phyloP scores from a whole-genome alignment of 2,113 vertebrate species.

The Platysternon megacephalum region DNA sequence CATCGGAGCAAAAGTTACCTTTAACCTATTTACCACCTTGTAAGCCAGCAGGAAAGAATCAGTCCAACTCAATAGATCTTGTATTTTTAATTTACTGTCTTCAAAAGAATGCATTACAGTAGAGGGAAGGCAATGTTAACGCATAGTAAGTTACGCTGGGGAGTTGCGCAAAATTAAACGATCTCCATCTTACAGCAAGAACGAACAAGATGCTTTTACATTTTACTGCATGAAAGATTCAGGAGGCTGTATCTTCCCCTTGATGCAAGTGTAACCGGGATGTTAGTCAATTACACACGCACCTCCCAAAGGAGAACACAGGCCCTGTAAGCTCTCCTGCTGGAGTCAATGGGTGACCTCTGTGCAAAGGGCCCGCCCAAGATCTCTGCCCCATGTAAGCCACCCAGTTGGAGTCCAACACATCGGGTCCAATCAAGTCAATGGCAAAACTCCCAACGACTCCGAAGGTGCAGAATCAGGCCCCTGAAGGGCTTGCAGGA shows the following conservation, averaged over 20 bases:
- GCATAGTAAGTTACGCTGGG: not conserved
- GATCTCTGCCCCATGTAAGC: not conserved
- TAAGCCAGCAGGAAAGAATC: not conserved
- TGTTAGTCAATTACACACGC: not conserved
- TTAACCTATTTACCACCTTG: too few relatives aligned
- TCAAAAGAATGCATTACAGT: constrained; percentile 36
- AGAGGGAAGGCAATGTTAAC: not conserved
- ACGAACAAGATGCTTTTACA: not conserved
- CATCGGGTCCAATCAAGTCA: not conserved
- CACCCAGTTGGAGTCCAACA: rapidly evolving
- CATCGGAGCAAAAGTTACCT: not conserved
- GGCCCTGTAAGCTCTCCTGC: not conserved
- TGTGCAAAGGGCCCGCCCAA: not conserved
- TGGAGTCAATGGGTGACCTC: not conserved
- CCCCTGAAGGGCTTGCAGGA: not conserved
- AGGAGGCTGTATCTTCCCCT: constrained; percentile 1
- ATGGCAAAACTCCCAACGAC: not conserved
- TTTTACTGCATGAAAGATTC: not conserved
- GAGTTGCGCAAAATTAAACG: constrained; percentile 29
- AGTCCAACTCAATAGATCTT: not conserved
- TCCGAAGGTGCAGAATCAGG: rapidly evolving
- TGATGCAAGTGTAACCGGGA: not conserved
- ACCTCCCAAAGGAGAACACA: constrained; percentile 21
- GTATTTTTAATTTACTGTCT: constrained; percentile 52
- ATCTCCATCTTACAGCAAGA: constrained; percentile 25